These are phyloP conservation scores for Holothuria scabra DNA, from an alignment of 53 echinoderm and acorn worm genomes.

Conservation along the genomic window DNA sequence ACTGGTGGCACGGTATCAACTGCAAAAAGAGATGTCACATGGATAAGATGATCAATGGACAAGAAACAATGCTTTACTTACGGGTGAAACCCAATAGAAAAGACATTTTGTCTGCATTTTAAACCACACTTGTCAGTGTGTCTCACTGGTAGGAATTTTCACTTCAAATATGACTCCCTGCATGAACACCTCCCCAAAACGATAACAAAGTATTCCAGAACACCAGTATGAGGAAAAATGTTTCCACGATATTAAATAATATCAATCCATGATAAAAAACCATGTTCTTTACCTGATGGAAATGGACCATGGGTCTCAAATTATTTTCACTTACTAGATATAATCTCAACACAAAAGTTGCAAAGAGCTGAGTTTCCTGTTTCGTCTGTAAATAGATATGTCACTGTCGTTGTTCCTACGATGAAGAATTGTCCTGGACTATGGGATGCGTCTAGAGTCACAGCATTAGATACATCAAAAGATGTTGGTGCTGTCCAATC, in stretches of 20 bases:
- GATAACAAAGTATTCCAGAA: no score
- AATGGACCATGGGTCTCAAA: neutral
- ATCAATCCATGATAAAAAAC: no score
- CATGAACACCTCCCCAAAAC: no score
- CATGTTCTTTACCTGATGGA: no score
- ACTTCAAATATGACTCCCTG: no score
- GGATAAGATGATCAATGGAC: neutral
- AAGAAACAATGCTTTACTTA: no score
- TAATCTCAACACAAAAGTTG: conserved; percentile 8
- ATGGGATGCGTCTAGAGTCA: neutral
- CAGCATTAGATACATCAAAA: conserved; percentile 54
- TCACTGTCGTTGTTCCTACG: conserved; percentile 12
- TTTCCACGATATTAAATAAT: no score
- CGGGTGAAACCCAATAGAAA: no score
- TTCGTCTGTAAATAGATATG: conserved; percentile 8
- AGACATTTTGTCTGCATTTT: neutral
- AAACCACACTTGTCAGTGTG: neutral
- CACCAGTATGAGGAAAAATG: neutral
- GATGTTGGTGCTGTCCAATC: conserved; percentile 66
- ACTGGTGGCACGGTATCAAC: conserved; percentile 47
- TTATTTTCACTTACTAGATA: conserved; percentile 30
- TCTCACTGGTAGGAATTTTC: no score
- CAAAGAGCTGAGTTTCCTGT: conserved; percentile 33
- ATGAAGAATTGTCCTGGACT: conserved; percentile 5
- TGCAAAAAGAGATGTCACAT: neutral